A percentile compares a stretch with the other conserved stretches of the same genome.
Conservation (phyloP, 2,888 invertebrate species). For the Deilephila porcellus region DNA sequence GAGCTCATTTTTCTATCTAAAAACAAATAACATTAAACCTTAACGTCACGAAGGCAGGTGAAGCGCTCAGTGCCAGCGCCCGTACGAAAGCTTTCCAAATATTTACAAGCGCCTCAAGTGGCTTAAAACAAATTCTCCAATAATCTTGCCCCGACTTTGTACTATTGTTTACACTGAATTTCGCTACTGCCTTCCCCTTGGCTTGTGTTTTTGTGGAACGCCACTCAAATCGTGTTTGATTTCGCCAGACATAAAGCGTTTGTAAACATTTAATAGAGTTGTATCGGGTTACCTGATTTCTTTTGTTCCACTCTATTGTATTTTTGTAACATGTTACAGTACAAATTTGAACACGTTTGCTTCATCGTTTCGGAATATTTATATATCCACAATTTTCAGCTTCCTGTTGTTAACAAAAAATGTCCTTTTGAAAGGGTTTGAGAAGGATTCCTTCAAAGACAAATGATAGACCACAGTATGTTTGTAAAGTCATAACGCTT, state of each 20-base stretch:
- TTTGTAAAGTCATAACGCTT: background rate
- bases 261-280: conserved; percentile 77
- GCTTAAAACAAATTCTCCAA: conserved; percentile 83
- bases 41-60: conserved; percentile 66
- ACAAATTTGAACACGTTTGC: conserved; percentile 37
- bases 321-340: conserved; percentile 41
- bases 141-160: conserved; percentile 77
- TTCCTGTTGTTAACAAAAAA: background rate
- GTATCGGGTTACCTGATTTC: conserved; percentile 75
- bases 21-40: conserved; percentile 71
- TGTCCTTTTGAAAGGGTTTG: background rate
- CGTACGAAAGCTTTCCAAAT: conserved; percentile 79
- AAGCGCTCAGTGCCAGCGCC: conserved; percentile 60
- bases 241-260: conserved; percentile 79
- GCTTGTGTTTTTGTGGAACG: conserved; percentile 75
- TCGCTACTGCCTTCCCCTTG: conserved; percentile 67
- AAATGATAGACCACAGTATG: background rate
- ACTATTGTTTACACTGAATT: conserved; percentile 77
- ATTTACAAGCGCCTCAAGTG: conserved; percentile 80
- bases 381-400: background rate
- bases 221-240: conserved; percentile 81
- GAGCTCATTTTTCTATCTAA: conserved; percentile 50
- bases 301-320: conserved; percentile 60
- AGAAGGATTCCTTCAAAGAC: background rate
- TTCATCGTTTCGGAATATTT: conserved; percentile 8